Percentiles rank a stretch among this genome's conserved stretches.
These are phyloP conservation scores for Botia kubotai DNA, from an alignment of 2,797 vertebrate species.

Conservation along the genomic window DNA sequence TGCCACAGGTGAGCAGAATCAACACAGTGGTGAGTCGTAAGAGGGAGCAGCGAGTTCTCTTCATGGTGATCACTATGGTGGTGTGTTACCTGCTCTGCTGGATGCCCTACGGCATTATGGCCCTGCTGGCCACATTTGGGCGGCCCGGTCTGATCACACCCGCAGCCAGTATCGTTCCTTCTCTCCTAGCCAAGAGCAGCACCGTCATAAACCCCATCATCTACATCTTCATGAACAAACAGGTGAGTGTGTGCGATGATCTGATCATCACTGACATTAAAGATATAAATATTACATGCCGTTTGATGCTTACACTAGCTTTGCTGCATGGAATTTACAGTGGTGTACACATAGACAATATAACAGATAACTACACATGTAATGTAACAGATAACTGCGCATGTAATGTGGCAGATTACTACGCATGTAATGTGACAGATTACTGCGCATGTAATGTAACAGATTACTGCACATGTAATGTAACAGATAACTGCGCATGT, in stretches of 20 bases:
- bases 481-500: too few relatives aligned
- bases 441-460: too few relatives aligned
- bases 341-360: too few relatives aligned
- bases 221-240: slow-evolving; percentile 86
- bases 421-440: too few relatives aligned
- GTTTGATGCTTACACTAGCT: not conserved
- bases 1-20: slow-evolving; percentile 71
- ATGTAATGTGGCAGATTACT: not conserved
- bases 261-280: not conserved
- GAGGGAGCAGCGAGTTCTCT: slow-evolving; percentile 77
- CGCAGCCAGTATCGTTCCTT: slow-evolving; percentile 79
- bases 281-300: not conserved
- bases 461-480: not conserved
- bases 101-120: slow-evolving; percentile 81
- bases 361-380: not conserved
- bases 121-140: slow-evolving; percentile 79
- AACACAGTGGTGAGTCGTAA: slow-evolving; percentile 65
- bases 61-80: slow-evolving; percentile 83
- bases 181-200: slow-evolving; percentile 83
- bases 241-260: slow-evolving; percentile 71
- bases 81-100: slow-evolving; percentile 84
- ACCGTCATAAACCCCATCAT: slow-evolving; percentile 83
- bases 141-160: slow-evolving; percentile 73
- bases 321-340: not conserved
- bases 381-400: too few relatives aligned